A percentile compares a stretch with the other conserved stretches of the same genome.
phyloP scores from a whole-genome alignment of 2,113 vertebrate genomes.

The Poeciliopsis retropinna region DNA sequence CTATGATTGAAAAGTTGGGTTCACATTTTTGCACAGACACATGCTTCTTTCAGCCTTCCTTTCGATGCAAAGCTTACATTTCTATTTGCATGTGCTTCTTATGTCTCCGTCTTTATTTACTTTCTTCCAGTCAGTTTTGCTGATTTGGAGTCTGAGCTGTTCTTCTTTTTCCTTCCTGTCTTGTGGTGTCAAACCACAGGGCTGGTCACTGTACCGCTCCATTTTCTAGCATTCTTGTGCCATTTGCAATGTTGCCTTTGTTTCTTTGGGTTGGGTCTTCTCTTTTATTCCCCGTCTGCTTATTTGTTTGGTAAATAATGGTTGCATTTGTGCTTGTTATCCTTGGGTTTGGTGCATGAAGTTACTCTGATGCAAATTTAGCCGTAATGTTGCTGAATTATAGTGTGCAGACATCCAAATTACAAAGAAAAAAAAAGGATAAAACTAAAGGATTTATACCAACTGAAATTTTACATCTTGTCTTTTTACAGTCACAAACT shows the following conservation, averaged over 20 bases:
- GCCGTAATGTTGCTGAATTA: slow-evolving; percentile 30
- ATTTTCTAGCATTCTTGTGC: background rate
- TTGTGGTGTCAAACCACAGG: slow-evolving; percentile 14
- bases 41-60: slow-evolving; percentile 70
- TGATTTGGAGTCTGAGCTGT: slow-evolving; percentile 24
- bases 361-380: slow-evolving; percentile 27
- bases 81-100: slow-evolving; percentile 65
- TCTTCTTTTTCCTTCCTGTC: slow-evolving; percentile 13
- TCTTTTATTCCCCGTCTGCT: slow-evolving; percentile 20
- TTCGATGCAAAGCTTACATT: slow-evolving; percentile 27
- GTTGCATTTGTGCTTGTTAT: slow-evolving; percentile 24
- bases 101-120: slow-evolving; percentile 11
- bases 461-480: background rate
- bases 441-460: slow-evolving; percentile 4
- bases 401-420: slow-evolving; percentile 25
- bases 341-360: slow-evolving; percentile 65
- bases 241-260: slow-evolving; percentile 10
- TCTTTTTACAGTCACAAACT: background rate
- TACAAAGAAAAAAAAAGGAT: background rate
- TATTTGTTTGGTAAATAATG: slow-evolving; percentile 19
- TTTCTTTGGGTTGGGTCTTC: slow-evolving; percentile 2
- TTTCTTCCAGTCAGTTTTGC: slow-evolving; percentile 8
- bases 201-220: background rate
- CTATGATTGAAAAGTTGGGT: background rate
- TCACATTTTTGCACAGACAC: background rate